Percentiles rank a stretch among this genome's conserved stretches.
Evolutionary conservation across 64 coral and sea anemone genomes (phyloP).

Genomic region (Dendronephthya gigantea): DNA sequence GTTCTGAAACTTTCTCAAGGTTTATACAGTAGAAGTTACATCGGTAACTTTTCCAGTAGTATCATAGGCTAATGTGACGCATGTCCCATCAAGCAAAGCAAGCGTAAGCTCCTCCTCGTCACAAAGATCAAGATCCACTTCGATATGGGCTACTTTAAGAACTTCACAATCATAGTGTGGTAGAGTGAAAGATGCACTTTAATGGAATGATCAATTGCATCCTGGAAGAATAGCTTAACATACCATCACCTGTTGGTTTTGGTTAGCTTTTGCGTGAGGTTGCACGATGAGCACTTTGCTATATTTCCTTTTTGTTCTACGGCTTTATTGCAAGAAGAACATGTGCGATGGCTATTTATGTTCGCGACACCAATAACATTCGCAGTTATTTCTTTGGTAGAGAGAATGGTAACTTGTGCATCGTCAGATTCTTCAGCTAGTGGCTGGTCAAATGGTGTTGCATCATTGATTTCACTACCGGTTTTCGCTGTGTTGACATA

Average conservation of each 20-base stretch:
- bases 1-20: too few species aligned
- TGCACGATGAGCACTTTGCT: neutral
- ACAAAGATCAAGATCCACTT: neutral
- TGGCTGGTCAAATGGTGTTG: neutral
- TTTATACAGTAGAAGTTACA: neutral
- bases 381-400: neutral
- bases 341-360: neutral
- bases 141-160: neutral
- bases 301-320: neutral
- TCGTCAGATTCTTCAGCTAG: neutral
- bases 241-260: neutral
- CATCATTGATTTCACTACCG: constrained; percentile 17
- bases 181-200: neutral
- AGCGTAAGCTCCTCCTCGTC: neutral
- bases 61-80: neutral
- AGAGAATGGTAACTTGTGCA: neutral
- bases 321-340: neutral
- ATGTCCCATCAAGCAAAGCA: neutral
- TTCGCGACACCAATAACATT: neutral
- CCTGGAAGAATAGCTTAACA: neutral
- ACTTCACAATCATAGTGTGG: neutral
- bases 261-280: neutral
- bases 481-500: constrained; percentile 34
- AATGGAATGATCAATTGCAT: neutral
- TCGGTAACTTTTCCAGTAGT: neutral